phyloP scores from a whole-genome alignment of 2,888 invertebrate genomes.

The Eulithis testata region DNA sequence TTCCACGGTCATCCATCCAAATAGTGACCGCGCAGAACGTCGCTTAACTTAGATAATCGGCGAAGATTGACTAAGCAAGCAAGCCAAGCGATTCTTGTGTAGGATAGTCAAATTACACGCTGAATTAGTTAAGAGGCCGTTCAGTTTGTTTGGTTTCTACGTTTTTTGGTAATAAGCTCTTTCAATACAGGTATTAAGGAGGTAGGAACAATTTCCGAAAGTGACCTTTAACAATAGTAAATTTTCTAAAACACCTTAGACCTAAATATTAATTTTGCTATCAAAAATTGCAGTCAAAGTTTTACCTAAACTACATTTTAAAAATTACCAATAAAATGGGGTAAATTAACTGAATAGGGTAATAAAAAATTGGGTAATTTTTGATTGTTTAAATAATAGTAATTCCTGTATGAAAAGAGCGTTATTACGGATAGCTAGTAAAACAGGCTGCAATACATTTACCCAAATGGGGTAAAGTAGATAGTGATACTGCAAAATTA shows the following conservation, averaged over 20 bases:
- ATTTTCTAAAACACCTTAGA: neutral
- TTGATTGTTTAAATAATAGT: neutral
- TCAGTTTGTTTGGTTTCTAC: neutral
- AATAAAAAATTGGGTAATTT: neutral
- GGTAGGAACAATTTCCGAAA: neutral
- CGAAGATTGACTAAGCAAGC: too few relatives aligned
- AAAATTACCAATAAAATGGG: too few relatives aligned
- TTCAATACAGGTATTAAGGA: conserved; percentile 2
- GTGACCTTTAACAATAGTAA: neutral
- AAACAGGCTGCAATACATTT: neutral
- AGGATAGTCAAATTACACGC: too few relatives aligned
- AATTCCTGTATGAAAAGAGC: conserved; percentile 10
- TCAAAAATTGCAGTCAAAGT: neutral
- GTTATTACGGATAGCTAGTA: neutral
- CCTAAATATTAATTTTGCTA: neutral
- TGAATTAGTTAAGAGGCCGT: too few relatives aligned
- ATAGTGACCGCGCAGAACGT: too few relatives aligned
- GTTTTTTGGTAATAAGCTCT: conserved; percentile 24
- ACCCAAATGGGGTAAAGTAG: conserved; percentile 1
- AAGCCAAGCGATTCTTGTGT: too few relatives aligned
- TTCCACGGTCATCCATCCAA: too few relatives aligned
- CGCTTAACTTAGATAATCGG: too few relatives aligned
- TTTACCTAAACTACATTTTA: neutral
- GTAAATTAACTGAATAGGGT: neutral
- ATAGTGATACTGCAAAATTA: neutral